Evolutionary conservation across 2,888 invertebrate genomes (phyloP).

Genomic region (Thymelicus sylvestris): DNA sequence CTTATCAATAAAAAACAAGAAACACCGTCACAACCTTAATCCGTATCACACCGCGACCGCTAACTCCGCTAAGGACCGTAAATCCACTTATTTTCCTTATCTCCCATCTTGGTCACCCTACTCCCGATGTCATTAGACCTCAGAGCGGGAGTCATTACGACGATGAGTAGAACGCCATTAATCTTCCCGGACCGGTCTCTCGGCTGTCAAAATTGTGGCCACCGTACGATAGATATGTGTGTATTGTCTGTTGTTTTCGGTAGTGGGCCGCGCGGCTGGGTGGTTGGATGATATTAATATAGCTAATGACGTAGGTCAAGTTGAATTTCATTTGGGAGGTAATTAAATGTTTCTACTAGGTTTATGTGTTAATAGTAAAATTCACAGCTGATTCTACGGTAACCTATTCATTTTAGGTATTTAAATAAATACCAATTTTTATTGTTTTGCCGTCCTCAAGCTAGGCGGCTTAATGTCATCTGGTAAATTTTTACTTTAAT

Average conservation of each 20-base stretch:
- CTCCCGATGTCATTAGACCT: constrained; percentile 79
- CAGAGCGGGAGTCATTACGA: constrained; percentile 81
- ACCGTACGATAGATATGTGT: constrained; percentile 66
- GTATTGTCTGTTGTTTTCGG: constrained; percentile 58
- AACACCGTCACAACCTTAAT: background rate
- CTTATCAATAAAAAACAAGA: background rate
- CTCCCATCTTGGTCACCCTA: constrained; percentile 54
- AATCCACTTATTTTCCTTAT: constrained; percentile 37
- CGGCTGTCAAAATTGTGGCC: constrained; percentile 82
- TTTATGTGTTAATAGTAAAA: too few relatives aligned
- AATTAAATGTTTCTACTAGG: background rate
- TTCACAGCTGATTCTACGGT: too few relatives aligned
- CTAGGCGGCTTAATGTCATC: too few relatives aligned
- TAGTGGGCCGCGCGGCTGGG: constrained; percentile 44
- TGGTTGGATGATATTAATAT: constrained; percentile 47
- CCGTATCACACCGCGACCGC: background rate
- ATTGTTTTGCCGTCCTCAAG: too few relatives aligned
- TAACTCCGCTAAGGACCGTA: constrained; percentile 25
- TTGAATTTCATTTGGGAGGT: constrained; percentile 36
- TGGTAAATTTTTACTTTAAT: too few relatives aligned
- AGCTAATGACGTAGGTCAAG: constrained; percentile 39
- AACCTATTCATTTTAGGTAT: too few relatives aligned
- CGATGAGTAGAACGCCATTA: constrained; percentile 83
- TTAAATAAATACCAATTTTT: too few relatives aligned
- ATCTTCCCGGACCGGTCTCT: constrained; percentile 79